A percentile compares a stretch with the other conserved stretches of the same genome.
Conservation (phyloP, 2,888 invertebrate genomes). For the Luperina nickerlii region DNA sequence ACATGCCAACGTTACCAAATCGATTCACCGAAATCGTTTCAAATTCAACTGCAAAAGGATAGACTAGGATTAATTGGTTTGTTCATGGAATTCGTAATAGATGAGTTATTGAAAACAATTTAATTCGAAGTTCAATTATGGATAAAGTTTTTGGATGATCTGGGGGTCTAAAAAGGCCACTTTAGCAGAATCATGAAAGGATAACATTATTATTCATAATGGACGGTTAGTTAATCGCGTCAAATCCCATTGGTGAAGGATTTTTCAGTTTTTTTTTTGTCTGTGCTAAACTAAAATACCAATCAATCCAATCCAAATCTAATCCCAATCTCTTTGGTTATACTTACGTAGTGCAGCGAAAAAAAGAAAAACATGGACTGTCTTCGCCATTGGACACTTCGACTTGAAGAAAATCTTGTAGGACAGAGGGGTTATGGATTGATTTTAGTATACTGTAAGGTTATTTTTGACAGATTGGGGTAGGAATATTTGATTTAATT, state of each 20-base stretch:
- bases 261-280: too few species aligned
- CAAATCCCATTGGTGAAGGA: too few species aligned
- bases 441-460: conserved; percentile 3
- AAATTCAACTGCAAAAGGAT: conserved; percentile 20
- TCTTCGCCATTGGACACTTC: conserved; percentile 1
- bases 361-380: too few species aligned
- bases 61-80: conserved; percentile 50
- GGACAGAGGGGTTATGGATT: background rate
- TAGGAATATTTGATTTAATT: background rate
- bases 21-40: conserved; percentile 20
- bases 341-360: too few species aligned
- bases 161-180: background rate
- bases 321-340: too few species aligned
- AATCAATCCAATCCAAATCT: too few species aligned
- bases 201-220: too few species aligned
- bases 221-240: too few species aligned
- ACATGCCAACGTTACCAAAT: background rate
- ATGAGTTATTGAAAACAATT: conserved; percentile 54
- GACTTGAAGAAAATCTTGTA: background rate
- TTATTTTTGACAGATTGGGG: background rate
- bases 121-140: conserved; percentile 39
- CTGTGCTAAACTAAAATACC: too few species aligned
- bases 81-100: conserved; percentile 36
- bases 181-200: too few species aligned
- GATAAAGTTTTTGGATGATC: conserved; percentile 22